Conservation (phyloP, 2,797 vertebrate genomes). For the Anolis apletophallus region DNA sequence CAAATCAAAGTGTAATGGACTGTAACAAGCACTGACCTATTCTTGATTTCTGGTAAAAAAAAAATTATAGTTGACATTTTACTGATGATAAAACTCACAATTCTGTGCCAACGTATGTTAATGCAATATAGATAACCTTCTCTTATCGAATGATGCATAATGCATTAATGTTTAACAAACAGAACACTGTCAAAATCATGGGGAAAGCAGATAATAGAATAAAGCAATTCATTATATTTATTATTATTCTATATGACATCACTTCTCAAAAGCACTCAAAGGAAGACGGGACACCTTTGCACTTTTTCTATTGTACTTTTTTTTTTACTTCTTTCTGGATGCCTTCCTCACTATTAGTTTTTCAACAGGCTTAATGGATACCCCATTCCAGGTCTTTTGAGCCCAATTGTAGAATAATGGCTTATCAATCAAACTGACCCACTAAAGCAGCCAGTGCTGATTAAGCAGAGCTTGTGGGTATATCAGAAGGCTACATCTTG, state of each 20-base stretch:
- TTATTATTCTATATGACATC: constrained; percentile 5
- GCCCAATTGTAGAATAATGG: no score
- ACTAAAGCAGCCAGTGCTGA: neutral
- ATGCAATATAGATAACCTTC: constrained; percentile 25
- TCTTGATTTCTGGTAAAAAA: neutral
- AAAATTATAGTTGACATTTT: neutral
- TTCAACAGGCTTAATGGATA: no score
- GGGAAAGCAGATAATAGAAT: neutral
- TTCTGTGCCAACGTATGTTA: constrained; percentile 6
- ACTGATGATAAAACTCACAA: neutral
- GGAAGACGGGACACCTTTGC: neutral
- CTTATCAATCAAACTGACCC: no score
- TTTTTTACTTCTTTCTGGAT: no score
- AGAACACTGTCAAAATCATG: neutral
- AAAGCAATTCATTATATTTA: constrained; percentile 2
- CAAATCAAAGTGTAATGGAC: neutral
- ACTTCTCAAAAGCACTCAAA: neutral
- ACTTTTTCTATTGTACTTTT: no score
- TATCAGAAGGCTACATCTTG: neutral
- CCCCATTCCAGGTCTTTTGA: neutral
- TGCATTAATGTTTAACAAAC: constrained; percentile 13
- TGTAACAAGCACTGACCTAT: neutral
- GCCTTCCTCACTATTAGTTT: neutral
- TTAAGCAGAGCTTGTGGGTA: no score
- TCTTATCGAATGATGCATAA: neutral